phyloP scores from a whole-genome alignment of 2,888 invertebrate species.

The Andrena dorsata region DNA sequence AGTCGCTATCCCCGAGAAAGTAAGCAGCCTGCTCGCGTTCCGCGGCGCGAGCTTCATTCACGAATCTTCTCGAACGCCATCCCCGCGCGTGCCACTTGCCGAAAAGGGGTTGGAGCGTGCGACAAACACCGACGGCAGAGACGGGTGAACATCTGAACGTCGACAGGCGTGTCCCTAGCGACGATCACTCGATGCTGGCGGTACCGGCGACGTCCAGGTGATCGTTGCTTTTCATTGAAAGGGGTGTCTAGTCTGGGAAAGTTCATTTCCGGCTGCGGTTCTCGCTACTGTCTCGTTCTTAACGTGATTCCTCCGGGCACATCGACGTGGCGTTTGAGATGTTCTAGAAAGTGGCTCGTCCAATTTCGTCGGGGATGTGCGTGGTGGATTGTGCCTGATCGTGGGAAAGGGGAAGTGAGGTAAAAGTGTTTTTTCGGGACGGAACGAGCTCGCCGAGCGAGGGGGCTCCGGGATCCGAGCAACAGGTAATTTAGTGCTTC shows the following conservation, averaged over 20 bases:
- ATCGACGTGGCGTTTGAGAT: slow-evolving; percentile 1
- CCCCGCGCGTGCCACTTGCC: slow-evolving; percentile 24
- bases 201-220: slow-evolving; percentile 14
- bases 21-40: slow-evolving; percentile 49
- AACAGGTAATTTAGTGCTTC: slow-evolving; percentile 81
- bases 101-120: slow-evolving; percentile 21
- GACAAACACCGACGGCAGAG: not conserved
- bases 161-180: slow-evolving; percentile 43
- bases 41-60: slow-evolving; percentile 70
- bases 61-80: slow-evolving; percentile 41
- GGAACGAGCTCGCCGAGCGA: slow-evolving; percentile 83
- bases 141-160: not conserved
- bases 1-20: slow-evolving; percentile 58
- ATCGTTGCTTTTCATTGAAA: not conserved
- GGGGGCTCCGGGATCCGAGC: slow-evolving; percentile 83
- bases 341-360: not conserved
- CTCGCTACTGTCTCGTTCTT: too few relatives aligned
- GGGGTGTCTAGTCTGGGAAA: slow-evolving; percentile 23
- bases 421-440: slow-evolving; percentile 84
- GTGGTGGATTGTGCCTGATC: slow-evolving; percentile 68
- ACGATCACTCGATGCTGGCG: slow-evolving; percentile 22
- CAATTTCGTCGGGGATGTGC: slow-evolving; percentile 3
- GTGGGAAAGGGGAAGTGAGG: slow-evolving; percentile 72
- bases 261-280: slow-evolving; percentile 32
- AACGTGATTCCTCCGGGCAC: not conserved